Conservation (phyloP, 2,113 vertebrate genomes). For the Dicaeum eximium region DNA sequence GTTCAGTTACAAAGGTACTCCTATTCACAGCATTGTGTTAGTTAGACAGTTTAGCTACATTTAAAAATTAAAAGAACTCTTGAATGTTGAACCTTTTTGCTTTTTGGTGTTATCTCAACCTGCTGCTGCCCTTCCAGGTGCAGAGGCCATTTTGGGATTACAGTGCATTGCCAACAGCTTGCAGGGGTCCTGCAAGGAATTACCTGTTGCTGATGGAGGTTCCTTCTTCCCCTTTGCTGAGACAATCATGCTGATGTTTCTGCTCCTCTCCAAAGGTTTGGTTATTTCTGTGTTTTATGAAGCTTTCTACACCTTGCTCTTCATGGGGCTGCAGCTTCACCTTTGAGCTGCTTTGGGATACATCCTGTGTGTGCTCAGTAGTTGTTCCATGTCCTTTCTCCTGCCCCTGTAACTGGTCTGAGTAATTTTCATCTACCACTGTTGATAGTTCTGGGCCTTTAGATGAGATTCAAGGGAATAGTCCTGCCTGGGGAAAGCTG, state of each 20-base stretch:
- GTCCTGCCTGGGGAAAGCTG: not conserved
- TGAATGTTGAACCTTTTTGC: not conserved
- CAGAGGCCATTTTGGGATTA: rapidly evolving
- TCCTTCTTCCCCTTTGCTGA: not conserved
- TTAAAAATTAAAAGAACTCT: not conserved
- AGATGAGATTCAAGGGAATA: not conserved
- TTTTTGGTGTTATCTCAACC: not conserved
- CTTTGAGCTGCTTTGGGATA: not conserved
- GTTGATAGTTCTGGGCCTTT: not conserved
- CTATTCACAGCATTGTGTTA: not conserved
- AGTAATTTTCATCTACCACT: not conserved
- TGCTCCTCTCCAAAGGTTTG: not conserved
- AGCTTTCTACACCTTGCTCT: rapidly evolving
- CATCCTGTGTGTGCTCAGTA: not conserved
- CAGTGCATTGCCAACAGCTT: not conserved
- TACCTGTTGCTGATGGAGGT: not conserved
- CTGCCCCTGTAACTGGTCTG: not conserved
- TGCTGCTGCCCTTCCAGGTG: not conserved
- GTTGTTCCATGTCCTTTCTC: not conserved
- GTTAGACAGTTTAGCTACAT: not conserved
- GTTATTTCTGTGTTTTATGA: not conserved
- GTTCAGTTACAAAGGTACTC: not conserved
- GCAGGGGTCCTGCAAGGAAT: not conserved
- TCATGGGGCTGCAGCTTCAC: not conserved
- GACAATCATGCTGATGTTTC: not conserved